phyloP scores from a whole-genome alignment of 2,888 invertebrate species.

The Phasia obesa region DNA sequence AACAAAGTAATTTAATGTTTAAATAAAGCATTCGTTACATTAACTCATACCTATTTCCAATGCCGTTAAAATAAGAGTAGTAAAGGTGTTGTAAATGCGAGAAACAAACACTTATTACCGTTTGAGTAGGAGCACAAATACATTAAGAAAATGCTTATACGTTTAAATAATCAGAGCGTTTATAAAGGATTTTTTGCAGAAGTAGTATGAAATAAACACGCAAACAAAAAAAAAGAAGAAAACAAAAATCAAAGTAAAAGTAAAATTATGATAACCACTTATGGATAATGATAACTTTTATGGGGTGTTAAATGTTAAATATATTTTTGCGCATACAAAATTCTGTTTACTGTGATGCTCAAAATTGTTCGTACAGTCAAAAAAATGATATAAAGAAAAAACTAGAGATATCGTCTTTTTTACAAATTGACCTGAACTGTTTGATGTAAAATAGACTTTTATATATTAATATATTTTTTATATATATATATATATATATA shows the following conservation, averaged over 20 bases:
- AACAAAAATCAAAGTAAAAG: slow-evolving; percentile 64
- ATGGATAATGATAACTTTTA: slow-evolving; percentile 66
- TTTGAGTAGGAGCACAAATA: neutral
- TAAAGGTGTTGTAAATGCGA: neutral
- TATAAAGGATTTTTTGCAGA: slow-evolving; percentile 1
- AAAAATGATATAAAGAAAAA: too few species aligned
- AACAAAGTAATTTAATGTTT: slow-evolving; percentile 29
- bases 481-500: too few species aligned
- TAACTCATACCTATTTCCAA: neutral
- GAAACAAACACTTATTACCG: neutral
- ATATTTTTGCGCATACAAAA: slow-evolving; percentile 6
- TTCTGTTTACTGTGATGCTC: neutral
- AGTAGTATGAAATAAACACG: neutral
- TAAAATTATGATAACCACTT: slow-evolving; percentile 70
- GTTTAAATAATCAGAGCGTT: neutral
- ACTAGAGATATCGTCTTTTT: too few species aligned
- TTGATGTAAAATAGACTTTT: too few species aligned
- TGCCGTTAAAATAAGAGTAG: slow-evolving; percentile 1
- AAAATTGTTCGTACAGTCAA: neutral
- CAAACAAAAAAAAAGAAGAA: neutral
- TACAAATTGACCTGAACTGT: too few species aligned
- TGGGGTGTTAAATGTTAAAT: slow-evolving; percentile 63
- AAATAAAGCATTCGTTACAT: neutral
- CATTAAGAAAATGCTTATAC: neutral
- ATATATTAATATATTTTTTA: too few species aligned